Evolutionary conservation across 2,888 invertebrate species (phyloP).

Genomic region (Hoplodrina ambigua): DNA sequence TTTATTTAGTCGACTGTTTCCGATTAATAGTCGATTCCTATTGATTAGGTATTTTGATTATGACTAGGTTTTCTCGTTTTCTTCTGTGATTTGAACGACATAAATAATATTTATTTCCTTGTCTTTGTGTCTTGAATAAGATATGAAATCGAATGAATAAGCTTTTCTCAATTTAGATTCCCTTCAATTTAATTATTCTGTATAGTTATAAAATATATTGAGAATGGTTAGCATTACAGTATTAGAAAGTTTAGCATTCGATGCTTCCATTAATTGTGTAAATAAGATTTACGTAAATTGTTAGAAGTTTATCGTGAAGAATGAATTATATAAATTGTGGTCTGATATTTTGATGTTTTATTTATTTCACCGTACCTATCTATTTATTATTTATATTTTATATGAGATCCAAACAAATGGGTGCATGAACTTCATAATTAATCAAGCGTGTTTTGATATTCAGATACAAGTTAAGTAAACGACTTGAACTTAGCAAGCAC

Average conservation of each 20-base stretch:
- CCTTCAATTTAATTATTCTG: conserved; percentile 55
- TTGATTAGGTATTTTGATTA: conserved; percentile 11
- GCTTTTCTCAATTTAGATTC: conserved; percentile 29
- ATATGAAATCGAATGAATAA: conserved; percentile 30
- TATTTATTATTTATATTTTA: too few relatives aligned
- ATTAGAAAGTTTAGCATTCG: conserved; percentile 83
- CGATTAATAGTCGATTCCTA: conserved; percentile 35
- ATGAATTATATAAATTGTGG: conserved; percentile 84
- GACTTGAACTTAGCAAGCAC: too few relatives aligned
- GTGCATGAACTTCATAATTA: too few relatives aligned
- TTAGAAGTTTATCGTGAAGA: conserved; percentile 84
- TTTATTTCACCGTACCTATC: conserved; percentile 49
- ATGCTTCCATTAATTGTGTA: conserved; percentile 87
- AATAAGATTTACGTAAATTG: conserved; percentile 86
- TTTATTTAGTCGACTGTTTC: conserved; percentile 31
- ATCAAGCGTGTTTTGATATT: too few relatives aligned
- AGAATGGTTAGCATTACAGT: conserved; percentile 77
- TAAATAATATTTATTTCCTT: conserved; percentile 6
- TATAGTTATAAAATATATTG: conserved; percentile 58
- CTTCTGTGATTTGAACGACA: conserved; percentile 35
- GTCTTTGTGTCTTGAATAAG: conserved; percentile 26
- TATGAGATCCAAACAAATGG: too few relatives aligned
- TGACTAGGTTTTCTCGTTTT: conserved; percentile 24
- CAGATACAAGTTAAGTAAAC: too few relatives aligned
- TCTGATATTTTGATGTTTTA: conserved; percentile 78